These are phyloP conservation scores for Cephus pygmeus DNA, from an alignment of 2,888 invertebrate genomes.

Conservation along the genomic window DNA sequence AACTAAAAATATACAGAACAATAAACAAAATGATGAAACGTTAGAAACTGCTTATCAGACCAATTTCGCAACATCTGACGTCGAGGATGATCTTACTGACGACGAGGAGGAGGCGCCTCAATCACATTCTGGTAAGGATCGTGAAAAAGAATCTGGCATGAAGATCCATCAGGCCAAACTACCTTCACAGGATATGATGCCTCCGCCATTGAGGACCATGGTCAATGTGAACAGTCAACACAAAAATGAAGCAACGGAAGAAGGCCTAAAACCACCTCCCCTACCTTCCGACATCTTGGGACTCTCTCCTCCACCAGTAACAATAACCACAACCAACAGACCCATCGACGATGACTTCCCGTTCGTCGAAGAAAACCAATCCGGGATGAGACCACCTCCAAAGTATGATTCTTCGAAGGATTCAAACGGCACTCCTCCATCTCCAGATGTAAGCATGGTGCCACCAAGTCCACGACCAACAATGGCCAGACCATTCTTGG, in stretches of 20 bases:
- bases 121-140: conserved; percentile 23
- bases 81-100: conserved; percentile 20
- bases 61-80: conserved; percentile 47
- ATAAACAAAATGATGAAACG: conserved; percentile 43
- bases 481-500: conserved; percentile 53
- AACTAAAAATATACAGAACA: conserved; percentile 37
- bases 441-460: conserved; percentile 51
- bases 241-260: conserved; percentile 40
- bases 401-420: conserved; percentile 59
- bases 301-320: conserved; percentile 59
- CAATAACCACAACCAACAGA: conserved; percentile 50
- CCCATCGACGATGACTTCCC: conserved; percentile 44
- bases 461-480: conserved; percentile 54
- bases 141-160: not conserved
- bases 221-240: conserved; percentile 29
- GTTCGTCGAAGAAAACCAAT: conserved; percentile 36
- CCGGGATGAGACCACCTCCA: conserved; percentile 50
- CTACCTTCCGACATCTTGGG: conserved; percentile 52
- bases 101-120: conserved; percentile 17
- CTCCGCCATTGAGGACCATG: conserved; percentile 47
- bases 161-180: conserved; percentile 34
- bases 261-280: conserved; percentile 53
- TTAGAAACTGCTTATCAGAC: conserved; percentile 52
- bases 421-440: conserved; percentile 33
- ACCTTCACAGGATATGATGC: conserved; percentile 56